phyloP scores from a whole-genome alignment of 2,888 invertebrate genomes.

The Phengaris alcon region DNA sequence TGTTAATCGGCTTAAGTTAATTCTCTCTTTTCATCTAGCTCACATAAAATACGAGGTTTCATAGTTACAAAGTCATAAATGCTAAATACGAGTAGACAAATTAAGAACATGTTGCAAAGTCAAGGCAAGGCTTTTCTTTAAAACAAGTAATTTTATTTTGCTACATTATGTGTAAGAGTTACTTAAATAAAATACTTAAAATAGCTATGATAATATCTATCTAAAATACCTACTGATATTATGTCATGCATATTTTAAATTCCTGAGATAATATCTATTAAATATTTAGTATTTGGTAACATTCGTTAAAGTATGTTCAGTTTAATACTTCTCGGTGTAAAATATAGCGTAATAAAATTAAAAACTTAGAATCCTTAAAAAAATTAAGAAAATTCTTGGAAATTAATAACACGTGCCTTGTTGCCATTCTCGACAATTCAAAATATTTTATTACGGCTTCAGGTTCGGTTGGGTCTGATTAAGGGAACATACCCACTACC shows the following conservation, averaged over 20 bases:
- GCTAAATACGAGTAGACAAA: background rate
- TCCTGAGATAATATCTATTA: conserved; percentile 7
- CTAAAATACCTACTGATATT: background rate
- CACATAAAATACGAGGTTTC: background rate
- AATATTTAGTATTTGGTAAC: background rate
- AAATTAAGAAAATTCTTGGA: background rate
- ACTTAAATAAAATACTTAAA: background rate
- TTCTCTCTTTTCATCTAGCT: background rate
- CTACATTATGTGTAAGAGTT: background rate
- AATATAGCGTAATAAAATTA: background rate
- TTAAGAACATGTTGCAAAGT: background rate
- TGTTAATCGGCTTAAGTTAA: background rate
- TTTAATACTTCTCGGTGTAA: background rate
- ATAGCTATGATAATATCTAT: background rate
- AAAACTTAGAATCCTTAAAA: background rate
- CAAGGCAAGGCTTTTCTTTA: background rate
- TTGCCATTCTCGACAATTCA: background rate
- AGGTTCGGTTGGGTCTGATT: background rate
- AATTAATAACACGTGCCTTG: background rate
- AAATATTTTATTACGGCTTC: background rate
- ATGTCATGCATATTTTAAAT: conserved; percentile 31
- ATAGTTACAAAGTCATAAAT: background rate
- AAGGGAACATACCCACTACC: background rate
- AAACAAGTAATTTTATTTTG: background rate
- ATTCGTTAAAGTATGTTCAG: conserved; percentile 4